Evolutionary conservation across 2,113 vertebrate genomes (phyloP).

Genomic region (Sarotherodon lohbergeri): DNA sequence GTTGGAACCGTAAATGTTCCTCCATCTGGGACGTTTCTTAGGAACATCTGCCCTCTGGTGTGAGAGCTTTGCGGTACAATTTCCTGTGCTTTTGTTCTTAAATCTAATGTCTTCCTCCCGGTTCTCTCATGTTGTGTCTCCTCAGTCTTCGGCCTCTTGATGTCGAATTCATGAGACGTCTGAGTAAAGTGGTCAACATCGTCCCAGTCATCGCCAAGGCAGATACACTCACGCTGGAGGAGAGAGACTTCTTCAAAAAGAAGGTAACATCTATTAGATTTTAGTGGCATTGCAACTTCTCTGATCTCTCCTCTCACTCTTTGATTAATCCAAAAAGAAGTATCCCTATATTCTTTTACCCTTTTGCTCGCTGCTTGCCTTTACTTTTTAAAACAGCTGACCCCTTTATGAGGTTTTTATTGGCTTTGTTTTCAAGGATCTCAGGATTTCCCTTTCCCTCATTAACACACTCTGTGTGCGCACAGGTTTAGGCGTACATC

Average conservation of each 20-base stretch:
- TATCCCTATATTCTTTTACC: not conserved
- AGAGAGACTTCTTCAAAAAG: conserved; percentile 94
- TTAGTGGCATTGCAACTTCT: not conserved
- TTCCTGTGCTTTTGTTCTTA: not conserved
- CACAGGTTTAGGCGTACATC: not conserved
- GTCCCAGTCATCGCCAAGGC: conserved; percentile 97
- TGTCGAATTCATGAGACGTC: conserved; percentile 97
- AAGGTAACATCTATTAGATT: conserved; percentile 71
- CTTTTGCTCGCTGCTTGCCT: not conserved
- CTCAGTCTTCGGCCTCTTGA: conserved; percentile 90
- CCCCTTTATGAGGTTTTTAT: conserved; percentile 3
- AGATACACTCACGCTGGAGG: conserved; percentile 94
- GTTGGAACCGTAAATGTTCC: not conserved
- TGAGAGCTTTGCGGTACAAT: not conserved
- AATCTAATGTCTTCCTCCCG: not conserved
- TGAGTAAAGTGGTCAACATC: conserved; percentile 98
- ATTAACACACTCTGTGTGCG: not conserved
- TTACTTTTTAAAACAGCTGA: not conserved
- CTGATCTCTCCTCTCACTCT: not conserved
- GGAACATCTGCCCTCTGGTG: conserved; percentile 46
- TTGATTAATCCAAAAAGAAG: not conserved
- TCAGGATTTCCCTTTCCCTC: not conserved
- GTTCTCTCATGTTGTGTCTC: not conserved
- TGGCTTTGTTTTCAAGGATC: not conserved
- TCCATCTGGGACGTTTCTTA: not conserved